These are phyloP conservation scores for Coenonympha glycerion DNA, from an alignment of 2,888 invertebrate genomes.

Conservation along the genomic window DNA sequence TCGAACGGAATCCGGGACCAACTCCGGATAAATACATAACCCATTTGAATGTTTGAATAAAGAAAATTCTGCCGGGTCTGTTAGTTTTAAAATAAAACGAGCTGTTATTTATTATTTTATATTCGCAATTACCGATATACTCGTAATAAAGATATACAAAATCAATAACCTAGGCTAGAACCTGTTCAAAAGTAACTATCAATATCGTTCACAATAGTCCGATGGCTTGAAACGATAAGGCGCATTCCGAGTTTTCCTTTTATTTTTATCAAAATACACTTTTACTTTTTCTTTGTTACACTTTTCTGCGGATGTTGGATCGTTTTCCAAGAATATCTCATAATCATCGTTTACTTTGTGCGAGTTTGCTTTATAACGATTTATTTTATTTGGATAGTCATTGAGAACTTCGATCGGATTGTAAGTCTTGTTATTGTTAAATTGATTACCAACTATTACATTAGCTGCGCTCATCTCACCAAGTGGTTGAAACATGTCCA, in stretches of 20 bases:
- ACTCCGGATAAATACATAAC: no score
- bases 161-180: not conserved
- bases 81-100: not conserved
- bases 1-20: no score
- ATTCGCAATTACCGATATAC: not conserved
- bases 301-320: slow-evolving; percentile 41
- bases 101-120: not conserved
- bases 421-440: slow-evolving; percentile 20
- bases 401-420: slow-evolving; percentile 20
- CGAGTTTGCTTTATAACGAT: slow-evolving; percentile 12
- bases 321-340: slow-evolving; percentile 52
- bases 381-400: slow-evolving; percentile 11
- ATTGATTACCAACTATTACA: slow-evolving; percentile 10
- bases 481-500: not conserved
- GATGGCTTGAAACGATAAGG: slow-evolving; percentile 26
- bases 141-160: not conserved
- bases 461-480: slow-evolving; percentile 3
- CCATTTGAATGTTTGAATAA: no score
- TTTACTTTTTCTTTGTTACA: slow-evolving; percentile 52
- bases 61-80: no score
- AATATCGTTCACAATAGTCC: slow-evolving; percentile 19
- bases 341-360: slow-evolving; percentile 40
- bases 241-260: slow-evolving; percentile 42
- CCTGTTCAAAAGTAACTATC: slow-evolving; percentile 7
- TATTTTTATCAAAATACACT: slow-evolving; percentile 50